These are phyloP conservation scores for Tenodera sinensis DNA, from an alignment of 2,888 invertebrate genomes.

Conservation along the genomic window DNA sequence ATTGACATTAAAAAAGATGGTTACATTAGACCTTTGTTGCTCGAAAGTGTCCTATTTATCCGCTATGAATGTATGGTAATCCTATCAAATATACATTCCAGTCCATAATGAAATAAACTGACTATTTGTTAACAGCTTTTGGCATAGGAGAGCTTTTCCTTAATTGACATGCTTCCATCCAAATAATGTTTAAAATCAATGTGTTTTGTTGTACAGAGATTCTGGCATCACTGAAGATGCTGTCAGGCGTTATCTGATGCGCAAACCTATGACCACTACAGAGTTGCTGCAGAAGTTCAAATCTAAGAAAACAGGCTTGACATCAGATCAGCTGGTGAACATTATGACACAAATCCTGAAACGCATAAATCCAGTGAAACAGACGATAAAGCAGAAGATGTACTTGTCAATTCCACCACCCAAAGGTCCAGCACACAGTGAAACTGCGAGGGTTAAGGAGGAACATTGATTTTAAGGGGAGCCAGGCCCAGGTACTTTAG, in stretches of 20 bases:
- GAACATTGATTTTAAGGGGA: not conserved
- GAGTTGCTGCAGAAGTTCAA: constrained; percentile 94
- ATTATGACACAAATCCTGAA: constrained; percentile 93
- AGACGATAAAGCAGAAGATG: constrained; percentile 90
- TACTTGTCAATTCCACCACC: constrained; percentile 69
- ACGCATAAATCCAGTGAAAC: constrained; percentile 88
- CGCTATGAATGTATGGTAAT: no score
- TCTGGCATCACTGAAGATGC: constrained; percentile 93
- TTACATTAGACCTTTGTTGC: no score
- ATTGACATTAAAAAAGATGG: no score
- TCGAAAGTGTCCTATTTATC: no score
- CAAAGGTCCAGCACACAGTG: not conserved
- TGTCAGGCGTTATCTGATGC: constrained; percentile 86
- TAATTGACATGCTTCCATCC: no score
- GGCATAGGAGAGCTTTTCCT: no score
- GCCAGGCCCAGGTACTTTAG: not conserved
- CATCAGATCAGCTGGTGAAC: constrained; percentile 86
- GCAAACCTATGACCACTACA: constrained; percentile 97
- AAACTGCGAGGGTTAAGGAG: not conserved
- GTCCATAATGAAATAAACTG: no score
- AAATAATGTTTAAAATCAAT: no score
- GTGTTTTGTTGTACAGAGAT: constrained; percentile 53
- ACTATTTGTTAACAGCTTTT: no score
- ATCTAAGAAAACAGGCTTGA: constrained; percentile 86
- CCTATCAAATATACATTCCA: no score